Percentiles rank a stretch among this genome's conserved stretches.
Conservation (phyloP, 1,140 invertebrate species). For the Elymnias hypermnestra region DNA sequence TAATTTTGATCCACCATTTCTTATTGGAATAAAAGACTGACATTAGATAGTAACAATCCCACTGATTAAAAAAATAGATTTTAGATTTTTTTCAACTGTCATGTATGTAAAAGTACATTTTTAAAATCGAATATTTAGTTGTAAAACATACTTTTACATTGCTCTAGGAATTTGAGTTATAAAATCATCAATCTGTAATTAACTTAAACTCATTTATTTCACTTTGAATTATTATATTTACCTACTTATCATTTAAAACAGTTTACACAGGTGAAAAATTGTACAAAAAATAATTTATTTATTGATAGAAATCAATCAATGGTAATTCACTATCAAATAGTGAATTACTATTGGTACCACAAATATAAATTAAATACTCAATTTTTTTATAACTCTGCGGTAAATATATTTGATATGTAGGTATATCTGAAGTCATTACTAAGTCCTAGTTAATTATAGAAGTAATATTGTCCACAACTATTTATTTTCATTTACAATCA, state of each 20-base stretch:
- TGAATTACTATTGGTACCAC: constrained; percentile 28
- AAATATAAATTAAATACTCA: constrained; percentile 49
- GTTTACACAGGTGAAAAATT: constrained; percentile 14
- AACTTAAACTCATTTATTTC: not conserved
- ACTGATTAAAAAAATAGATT: constrained; percentile 19
- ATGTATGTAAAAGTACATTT: too few relatives aligned
- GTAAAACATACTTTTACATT: not conserved
- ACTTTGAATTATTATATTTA: constrained; percentile 1
- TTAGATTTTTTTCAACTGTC: constrained; percentile 7
- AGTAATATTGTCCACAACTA: constrained; percentile 54
- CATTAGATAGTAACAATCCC: constrained; percentile 29
- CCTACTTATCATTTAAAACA: not conserved
- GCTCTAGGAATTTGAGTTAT: constrained; percentile 16
- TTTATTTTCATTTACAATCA: constrained; percentile 58
- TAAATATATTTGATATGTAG: constrained; percentile 28
- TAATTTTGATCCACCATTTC: constrained; percentile 24
- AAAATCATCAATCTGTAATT: too few relatives aligned
- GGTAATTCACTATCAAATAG: constrained; percentile 49
- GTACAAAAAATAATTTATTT: constrained; percentile 27
- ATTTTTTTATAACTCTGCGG: constrained; percentile 41
- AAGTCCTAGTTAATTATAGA: constrained; percentile 51
- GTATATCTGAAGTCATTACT: constrained; percentile 38
- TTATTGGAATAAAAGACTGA: constrained; percentile 55
- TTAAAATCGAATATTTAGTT: too few relatives aligned
- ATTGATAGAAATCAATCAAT: constrained; percentile 20